Conservation (phyloP, 2,888 invertebrate species). For the Epistrophella euchroma region DNA sequence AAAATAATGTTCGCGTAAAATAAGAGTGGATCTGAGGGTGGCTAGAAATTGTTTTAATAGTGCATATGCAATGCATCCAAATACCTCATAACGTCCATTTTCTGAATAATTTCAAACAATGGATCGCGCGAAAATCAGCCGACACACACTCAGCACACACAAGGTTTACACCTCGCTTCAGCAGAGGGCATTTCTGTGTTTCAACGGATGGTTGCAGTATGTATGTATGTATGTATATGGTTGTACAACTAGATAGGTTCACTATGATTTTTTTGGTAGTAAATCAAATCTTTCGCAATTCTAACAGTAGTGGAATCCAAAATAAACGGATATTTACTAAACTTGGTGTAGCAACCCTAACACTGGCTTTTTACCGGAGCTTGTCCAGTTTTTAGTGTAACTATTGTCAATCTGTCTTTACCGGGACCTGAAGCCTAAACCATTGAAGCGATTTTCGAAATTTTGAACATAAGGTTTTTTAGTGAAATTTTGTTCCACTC, state of each 20-base stretch:
- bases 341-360: not conserved
- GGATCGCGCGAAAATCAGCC: conserved; percentile 58
- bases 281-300: conserved; percentile 26
- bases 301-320: conserved; percentile 14
- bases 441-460: too few species aligned
- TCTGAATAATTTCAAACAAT: conserved; percentile 65
- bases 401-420: too few species aligned
- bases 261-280: conserved; percentile 2
- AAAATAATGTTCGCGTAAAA: conserved; percentile 58
- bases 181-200: conserved; percentile 10
- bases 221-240: not conserved
- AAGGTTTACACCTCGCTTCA: conserved; percentile 63
- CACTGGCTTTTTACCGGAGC: too few species aligned
- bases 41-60: conserved; percentile 67
- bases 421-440: too few species aligned
- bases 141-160: conserved; percentile 44
- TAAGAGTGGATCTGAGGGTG: conserved; percentile 25
- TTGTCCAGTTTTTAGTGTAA: too few species aligned
- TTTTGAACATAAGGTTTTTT: too few species aligned
- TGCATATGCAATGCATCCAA: conserved; percentile 57
- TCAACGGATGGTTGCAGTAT: conserved; percentile 2
- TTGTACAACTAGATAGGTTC: conserved; percentile 19
- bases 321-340: not conserved
- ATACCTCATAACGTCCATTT: conserved; percentile 65
- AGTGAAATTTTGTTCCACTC: too few species aligned